Evolutionary conservation across 1,140 invertebrate genomes (phyloP), one percentile per base, ranked within the genome.

Genomic region (Hormaphis cornu): DNA sequence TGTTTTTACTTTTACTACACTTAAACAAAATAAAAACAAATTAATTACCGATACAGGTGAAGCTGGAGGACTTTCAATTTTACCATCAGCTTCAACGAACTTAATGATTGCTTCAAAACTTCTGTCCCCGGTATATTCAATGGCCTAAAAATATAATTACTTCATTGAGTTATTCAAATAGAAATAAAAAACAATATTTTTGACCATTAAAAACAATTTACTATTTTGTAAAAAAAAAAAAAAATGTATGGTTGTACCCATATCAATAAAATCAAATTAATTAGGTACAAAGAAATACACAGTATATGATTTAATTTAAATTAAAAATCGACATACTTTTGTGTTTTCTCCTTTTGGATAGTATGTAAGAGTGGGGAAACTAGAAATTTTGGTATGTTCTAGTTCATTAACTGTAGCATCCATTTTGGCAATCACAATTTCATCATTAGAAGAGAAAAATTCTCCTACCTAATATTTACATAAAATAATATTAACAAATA

Each of bases 391-490:
- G 37, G 92, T 88, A 81, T 93, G 90, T 75, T 96, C 93, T 69
- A 99, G 79, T 82, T 99, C 97, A 80, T 99, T 99, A 76, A 86
- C 89, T 69, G 96, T 98, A 54, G 96, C 87, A 80, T 99, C 97
- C 85, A 99, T 97, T 82, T 99, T 99, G 72, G 96, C 95, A 77
- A 99, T 91, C 14, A 99, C 83, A 72, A 99, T 83, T 71, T 87
- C 86, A 44, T 88, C 85, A 73, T 86, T 85, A 73, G 92, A 88
- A 77, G 90, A 88, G 80, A 87, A 98, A 79, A 96, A 91, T 74
- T 92, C 89, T 69, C 84, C 89, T 18, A 69, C 48, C 52, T 53
- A 54, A 40, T 52, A 37, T 18, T 33, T 46, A 26, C 28, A 46
- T 30, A 28, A 33, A 42, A 33, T 14, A 30, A 52, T 40, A 44